Evolutionary conservation across 2,888 invertebrate species (phyloP).

Genomic region (Melikaiella ostensackeni): DNA sequence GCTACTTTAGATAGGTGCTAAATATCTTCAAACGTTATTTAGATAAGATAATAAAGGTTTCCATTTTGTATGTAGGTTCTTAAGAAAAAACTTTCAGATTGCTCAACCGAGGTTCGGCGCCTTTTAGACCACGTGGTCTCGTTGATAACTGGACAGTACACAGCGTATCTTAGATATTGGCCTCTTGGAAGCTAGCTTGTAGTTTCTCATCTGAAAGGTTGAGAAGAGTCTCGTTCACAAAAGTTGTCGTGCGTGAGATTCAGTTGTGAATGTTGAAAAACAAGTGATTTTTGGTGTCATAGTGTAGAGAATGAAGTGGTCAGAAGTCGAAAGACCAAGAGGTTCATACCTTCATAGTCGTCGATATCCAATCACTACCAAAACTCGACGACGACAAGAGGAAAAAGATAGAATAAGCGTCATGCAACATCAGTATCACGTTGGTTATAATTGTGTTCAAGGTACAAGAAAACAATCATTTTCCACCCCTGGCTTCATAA

Average conservation of each 20-base stretch:
- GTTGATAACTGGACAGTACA: slow-evolving; percentile 59
- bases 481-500: not conserved
- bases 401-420: slow-evolving; percentile 53
- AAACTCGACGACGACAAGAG: slow-evolving; percentile 56
- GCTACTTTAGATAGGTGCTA: not conserved
- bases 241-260: not conserved
- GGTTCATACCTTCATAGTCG: slow-evolving; percentile 59
- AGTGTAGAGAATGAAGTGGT: slow-evolving; percentile 64
- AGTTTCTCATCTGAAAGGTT: slow-evolving; percentile 19
- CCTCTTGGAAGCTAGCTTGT: slow-evolving; percentile 26
- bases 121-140: slow-evolving; percentile 63
- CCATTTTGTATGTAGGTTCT: not conserved
- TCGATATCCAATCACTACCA: slow-evolving; percentile 56
- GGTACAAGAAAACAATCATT: slow-evolving; percentile 42
- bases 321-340: slow-evolving; percentile 61
- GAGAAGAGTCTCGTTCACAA: not conserved
- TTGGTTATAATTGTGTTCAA: slow-evolving; percentile 58
- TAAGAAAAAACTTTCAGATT: not conserved
- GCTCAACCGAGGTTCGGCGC: slow-evolving; percentile 53
- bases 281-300: not conserved
- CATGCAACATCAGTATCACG: slow-evolving; percentile 63
- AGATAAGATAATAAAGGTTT: not conserved
- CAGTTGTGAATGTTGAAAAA: slow-evolving; percentile 10
- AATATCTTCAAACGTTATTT: not conserved
- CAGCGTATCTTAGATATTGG: slow-evolving; percentile 54